Evolutionary conservation across 2,888 invertebrate species (phyloP).

Genomic region (Dicyrtoma fusca): DNA sequence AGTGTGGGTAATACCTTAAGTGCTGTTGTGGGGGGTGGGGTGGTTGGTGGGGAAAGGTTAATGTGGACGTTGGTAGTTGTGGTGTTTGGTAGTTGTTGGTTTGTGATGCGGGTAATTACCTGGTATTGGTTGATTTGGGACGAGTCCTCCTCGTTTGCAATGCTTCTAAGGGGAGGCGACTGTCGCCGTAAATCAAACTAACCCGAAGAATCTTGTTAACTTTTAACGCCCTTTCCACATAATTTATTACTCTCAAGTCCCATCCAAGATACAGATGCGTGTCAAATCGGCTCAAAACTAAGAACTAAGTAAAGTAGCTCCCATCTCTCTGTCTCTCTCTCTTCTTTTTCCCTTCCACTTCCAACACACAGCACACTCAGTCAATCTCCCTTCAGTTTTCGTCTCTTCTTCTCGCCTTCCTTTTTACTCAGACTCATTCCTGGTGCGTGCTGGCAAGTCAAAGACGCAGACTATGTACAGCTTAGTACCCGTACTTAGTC

Average conservation of each 20-base stretch:
- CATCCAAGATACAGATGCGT: conserved; percentile 15
- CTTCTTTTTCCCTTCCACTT: background rate
- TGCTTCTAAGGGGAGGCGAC: conserved; percentile 18
- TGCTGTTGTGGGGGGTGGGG: background rate
- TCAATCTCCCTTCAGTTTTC: background rate
- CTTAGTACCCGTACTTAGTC: too few species aligned
- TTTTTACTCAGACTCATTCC: background rate
- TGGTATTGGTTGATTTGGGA: conserved; percentile 27
- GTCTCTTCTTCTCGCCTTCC: background rate
- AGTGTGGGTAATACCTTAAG: too few species aligned
- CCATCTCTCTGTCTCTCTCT: background rate
- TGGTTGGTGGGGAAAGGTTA: background rate
- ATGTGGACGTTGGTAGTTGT: background rate
- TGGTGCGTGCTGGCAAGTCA: too few species aligned
- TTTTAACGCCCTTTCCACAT: conserved; percentile 25
- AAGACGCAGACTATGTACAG: too few species aligned
- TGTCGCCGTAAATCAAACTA: conserved; percentile 27
- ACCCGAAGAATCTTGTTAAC: conserved; percentile 32
- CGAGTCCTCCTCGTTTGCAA: conserved; percentile 22
- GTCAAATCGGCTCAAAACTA: conserved; percentile 23
- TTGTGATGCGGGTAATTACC: conserved; percentile 29
- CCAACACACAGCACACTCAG: background rate
- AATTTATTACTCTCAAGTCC: conserved; percentile 25
- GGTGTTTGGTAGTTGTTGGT: conserved; percentile 18
- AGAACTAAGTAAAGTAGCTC: conserved; percentile 20